Conservation (phyloP, 1,140 invertebrate genomes). For the Venturia canescens region DNA sequence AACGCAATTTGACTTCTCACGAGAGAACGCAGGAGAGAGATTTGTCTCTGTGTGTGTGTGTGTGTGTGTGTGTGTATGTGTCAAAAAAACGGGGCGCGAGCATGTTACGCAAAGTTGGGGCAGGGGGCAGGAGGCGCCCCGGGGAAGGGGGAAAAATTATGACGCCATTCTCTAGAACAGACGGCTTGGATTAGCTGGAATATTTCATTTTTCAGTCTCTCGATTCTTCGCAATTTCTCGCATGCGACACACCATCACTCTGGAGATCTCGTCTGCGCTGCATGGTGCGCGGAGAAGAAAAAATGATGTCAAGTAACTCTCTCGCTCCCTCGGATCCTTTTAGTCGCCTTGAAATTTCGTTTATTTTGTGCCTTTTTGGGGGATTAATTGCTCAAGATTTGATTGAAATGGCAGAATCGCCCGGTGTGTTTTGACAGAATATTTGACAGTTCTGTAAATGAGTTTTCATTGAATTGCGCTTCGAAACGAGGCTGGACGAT, state of each 20-base stretch:
- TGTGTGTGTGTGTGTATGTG: too few species aligned
- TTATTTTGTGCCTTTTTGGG: not conserved
- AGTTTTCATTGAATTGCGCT: too few species aligned
- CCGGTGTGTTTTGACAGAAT: too few species aligned
- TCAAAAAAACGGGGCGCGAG: too few species aligned
- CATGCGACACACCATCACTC: not conserved
- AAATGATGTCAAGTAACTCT: not conserved
- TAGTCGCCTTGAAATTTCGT: too few species aligned
- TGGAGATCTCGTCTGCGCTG: slow-evolving; percentile 41
- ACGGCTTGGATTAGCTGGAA: slow-evolving; percentile 3
- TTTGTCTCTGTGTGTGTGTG: too few species aligned
- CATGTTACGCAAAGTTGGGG: too few species aligned
- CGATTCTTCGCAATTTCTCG: slow-evolving; percentile 49
- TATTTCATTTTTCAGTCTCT: slow-evolving; percentile 5
- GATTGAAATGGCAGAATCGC: too few species aligned
- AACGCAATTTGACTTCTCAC: not conserved
- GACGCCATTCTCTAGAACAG: not conserved
- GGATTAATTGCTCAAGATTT: too few species aligned
- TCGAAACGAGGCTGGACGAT: not conserved
- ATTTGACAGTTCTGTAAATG: too few species aligned
- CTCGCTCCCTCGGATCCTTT: too few species aligned
- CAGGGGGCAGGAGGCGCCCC: not conserved
- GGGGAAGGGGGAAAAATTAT: not conserved
- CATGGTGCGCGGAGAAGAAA: too few species aligned
- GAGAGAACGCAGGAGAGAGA: not conserved